Conservation (phyloP, 2,113 vertebrate genomes). For the Lophius piscatorius region DNA sequence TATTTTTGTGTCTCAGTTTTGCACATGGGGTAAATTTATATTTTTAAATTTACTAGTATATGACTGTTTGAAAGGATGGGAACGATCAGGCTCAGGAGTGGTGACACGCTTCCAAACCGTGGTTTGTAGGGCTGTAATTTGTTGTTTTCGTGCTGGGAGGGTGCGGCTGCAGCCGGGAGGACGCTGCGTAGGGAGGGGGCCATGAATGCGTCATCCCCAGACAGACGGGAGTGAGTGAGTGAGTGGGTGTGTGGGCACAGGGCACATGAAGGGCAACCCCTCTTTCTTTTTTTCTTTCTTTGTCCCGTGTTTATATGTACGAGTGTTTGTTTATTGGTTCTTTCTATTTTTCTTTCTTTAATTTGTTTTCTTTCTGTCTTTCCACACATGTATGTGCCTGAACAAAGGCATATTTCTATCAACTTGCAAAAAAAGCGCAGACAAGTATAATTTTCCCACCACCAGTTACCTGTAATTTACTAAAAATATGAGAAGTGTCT, state of each 20-base stretch:
- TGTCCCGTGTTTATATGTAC: neutral
- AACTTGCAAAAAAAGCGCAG: neutral
- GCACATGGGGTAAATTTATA: conserved; percentile 10
- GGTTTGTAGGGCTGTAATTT: conserved; percentile 70
- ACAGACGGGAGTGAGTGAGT: conserved; percentile 62
- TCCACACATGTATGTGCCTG: neutral
- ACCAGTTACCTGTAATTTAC: conserved; percentile 13
- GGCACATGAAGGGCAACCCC: conserved; percentile 49
- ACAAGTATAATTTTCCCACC: neutral
- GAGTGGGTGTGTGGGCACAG: conserved; percentile 67
- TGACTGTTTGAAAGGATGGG: conserved; percentile 13
- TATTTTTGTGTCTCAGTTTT: conserved; percentile 24
- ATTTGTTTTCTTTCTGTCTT: neutral
- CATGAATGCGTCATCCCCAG: conserved; percentile 65
- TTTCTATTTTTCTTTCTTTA: neutral
- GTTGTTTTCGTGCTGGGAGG: conserved; percentile 73
- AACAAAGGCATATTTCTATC: conserved; percentile 6
- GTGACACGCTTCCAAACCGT: conserved; percentile 24
- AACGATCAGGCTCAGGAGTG: conserved; percentile 23
- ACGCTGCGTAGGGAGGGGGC: conserved; percentile 45
- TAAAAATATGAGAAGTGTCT: conserved; percentile 14
- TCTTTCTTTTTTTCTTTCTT: neutral
- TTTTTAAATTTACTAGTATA: conserved; percentile 23
- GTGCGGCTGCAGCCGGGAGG: conserved; percentile 62
- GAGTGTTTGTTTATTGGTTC: neutral